These are phyloP conservation scores for Capricornis sumatraensis DNA, from an alignment of 2,113 vertebrate species.

Conservation along the genomic window DNA sequence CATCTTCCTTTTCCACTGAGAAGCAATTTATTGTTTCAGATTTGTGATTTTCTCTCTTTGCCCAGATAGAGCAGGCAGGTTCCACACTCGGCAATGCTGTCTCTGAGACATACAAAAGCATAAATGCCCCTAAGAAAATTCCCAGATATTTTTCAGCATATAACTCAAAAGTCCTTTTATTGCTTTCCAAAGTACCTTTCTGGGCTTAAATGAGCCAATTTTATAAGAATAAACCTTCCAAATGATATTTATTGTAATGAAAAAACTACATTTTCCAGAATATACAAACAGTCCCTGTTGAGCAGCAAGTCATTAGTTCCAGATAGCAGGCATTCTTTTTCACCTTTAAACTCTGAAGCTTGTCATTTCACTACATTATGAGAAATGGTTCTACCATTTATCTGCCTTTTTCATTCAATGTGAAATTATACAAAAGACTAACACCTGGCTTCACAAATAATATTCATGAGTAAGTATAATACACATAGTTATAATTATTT, in stretches of 20 bases:
- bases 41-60: neutral
- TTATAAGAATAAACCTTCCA: constrained; percentile 19
- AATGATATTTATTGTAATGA: neutral
- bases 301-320: neutral
- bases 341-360: neutral
- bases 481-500: neutral
- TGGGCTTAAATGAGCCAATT: neutral
- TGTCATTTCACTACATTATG: constrained; percentile 10
- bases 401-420: neutral
- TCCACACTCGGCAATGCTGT: neutral
- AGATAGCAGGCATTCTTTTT: neutral
- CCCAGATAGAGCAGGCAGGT: neutral
- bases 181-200: neutral
- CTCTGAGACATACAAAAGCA: neutral
- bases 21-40: neutral
- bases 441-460: neutral
- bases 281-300: neutral
- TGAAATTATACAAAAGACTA: constrained; percentile 9
- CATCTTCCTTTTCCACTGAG: neutral
- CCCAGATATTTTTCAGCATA: neutral
- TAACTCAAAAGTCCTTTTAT: neutral
- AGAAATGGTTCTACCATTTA: constrained; percentile 21
- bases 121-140: neutral
- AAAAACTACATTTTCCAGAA: neutral
- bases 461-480: neutral